Percentiles rank a stretch among this genome's conserved stretches.
phyloP scores from a whole-genome alignment of 2,113 vertebrate genomes.

The Pyrgilauda ruficollis region DNA sequence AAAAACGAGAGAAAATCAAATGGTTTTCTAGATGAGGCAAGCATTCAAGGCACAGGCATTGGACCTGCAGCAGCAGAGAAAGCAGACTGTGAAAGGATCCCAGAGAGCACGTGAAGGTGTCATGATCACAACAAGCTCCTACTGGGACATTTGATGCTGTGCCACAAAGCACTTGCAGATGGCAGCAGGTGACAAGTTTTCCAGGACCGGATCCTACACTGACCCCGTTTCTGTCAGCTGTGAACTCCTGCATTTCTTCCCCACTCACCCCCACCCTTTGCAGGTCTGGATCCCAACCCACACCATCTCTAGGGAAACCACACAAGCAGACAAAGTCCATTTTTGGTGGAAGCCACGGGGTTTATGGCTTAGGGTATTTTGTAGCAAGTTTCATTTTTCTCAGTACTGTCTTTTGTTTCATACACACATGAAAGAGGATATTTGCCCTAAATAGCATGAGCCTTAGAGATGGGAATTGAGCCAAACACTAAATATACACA shows the following conservation, averaged over 20 bases:
- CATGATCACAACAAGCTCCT: not conserved
- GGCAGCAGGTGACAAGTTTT: constrained; percentile 31
- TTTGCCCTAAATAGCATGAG: not conserved
- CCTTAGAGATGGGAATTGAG: not conserved
- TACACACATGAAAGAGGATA: not conserved
- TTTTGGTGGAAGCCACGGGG: not conserved
- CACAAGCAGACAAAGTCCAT: not conserved
- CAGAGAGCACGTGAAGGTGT: not conserved
- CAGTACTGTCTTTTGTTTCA: not conserved
- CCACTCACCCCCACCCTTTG: not conserved
- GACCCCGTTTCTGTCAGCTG: not conserved
- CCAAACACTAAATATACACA: not conserved
- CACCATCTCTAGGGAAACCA: not conserved
- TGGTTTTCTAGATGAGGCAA: not conserved
- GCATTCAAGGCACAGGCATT: not conserved
- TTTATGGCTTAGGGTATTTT: not conserved
- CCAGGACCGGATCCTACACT: not conserved
- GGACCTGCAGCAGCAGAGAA: not conserved
- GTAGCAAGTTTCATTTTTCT: not conserved
- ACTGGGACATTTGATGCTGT: not conserved
- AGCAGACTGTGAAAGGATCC: not conserved
- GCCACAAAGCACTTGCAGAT: not conserved
- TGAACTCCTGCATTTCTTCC: not conserved
- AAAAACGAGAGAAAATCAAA: not conserved
- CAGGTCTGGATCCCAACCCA: not conserved